phyloP scores from a whole-genome alignment of 2,888 invertebrate species.

The Miltochrista miniata region DNA sequence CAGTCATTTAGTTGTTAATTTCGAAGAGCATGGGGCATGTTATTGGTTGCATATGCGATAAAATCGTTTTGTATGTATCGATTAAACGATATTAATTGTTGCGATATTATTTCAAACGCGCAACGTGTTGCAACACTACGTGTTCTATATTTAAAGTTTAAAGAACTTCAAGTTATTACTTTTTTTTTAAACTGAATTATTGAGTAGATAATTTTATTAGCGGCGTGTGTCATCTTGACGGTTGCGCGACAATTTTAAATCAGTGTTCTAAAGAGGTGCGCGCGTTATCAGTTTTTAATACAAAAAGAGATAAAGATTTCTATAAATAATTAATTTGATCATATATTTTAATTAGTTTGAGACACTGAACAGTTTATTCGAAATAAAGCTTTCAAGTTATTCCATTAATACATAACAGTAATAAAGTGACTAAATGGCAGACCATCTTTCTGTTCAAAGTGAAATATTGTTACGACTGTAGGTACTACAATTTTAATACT shows the following conservation, averaged over 20 bases:
- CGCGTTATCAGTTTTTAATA: background rate
- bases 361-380: background rate
- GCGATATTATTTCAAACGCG: constrained; percentile 38
- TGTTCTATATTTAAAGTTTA: constrained; percentile 33
- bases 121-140: constrained; percentile 29
- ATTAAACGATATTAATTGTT: constrained; percentile 58
- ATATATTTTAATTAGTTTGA: background rate
- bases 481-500: constrained; percentile 30
- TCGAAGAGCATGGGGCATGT: constrained; percentile 79
- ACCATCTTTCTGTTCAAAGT: constrained; percentile 13
- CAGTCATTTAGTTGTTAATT: constrained; percentile 81
- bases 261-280: background rate
- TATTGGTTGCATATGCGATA: constrained; percentile 66
- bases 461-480: constrained; percentile 26
- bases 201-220: constrained; percentile 1
- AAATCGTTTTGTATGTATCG: constrained; percentile 54
- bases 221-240: background rate
- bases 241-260: background rate
- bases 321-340: constrained; percentile 2
- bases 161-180: background rate
- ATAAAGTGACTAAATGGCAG: constrained; percentile 21
- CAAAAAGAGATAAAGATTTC: background rate
- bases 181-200: background rate
- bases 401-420: constrained; percentile 28
- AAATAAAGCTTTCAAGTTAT: constrained; percentile 10